These are phyloP conservation scores for Furcula furcula DNA, from an alignment of 2,888 invertebrate species.

Conservation along the genomic window DNA sequence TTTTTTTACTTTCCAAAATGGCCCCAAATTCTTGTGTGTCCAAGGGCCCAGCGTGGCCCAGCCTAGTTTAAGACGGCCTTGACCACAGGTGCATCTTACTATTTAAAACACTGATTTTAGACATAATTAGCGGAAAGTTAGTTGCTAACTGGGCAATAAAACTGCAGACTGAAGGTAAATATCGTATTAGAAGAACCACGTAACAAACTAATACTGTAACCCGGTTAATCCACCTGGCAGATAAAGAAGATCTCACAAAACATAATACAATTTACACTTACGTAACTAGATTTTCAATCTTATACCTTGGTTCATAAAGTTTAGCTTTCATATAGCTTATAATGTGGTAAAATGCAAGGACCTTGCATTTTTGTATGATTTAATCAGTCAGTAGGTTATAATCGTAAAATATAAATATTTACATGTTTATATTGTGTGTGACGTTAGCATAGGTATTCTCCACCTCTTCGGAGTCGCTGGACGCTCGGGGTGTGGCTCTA, in stretches of 20 bases:
- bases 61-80: too few relatives aligned
- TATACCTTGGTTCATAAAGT: accelerated
- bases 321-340: background rate
- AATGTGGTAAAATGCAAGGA: slow-evolving; percentile 1
- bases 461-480: too few relatives aligned
- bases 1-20: too few relatives aligned
- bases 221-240: slow-evolving; percentile 14
- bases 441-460: too few relatives aligned
- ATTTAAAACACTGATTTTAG: too few relatives aligned
- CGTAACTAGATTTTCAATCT: slow-evolving; percentile 1
- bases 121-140: too few relatives aligned
- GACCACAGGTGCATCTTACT: too few relatives aligned
- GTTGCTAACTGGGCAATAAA: background rate
- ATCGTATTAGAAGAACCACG: too few relatives aligned
- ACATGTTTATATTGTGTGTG: slow-evolving; percentile 22
- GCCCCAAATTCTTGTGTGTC: too few relatives aligned
- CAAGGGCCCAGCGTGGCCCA: too few relatives aligned
- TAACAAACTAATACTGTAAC: slow-evolving; percentile 15
- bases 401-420: slow-evolving; percentile 24
- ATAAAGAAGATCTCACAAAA: slow-evolving; percentile 13
- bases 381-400: slow-evolving; percentile 30
- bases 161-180: too few relatives aligned
- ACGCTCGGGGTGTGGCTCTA: too few relatives aligned
- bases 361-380: slow-evolving; percentile 33
- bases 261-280: background rate